Conservation (phyloP, 2,797 vertebrate species). For the Hyperoplus lanceolatus region DNA sequence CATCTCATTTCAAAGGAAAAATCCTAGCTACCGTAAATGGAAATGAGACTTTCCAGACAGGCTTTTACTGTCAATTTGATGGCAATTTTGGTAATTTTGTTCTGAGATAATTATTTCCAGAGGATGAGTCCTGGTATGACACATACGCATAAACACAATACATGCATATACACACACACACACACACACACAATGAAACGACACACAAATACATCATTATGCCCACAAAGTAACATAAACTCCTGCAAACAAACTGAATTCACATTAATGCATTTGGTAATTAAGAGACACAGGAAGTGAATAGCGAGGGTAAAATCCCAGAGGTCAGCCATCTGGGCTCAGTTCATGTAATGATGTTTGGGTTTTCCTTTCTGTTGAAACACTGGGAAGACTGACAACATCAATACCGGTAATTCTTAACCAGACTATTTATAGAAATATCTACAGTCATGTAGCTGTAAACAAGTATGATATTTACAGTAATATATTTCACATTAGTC, state of each 20-base stretch:
- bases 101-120: conserved; percentile 20
- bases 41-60: conserved; percentile 4
- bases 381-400: background rate
- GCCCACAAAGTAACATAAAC: background rate
- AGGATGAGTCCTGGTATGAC: conserved; percentile 8
- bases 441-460: background rate
- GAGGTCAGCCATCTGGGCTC: conserved; percentile 14
- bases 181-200: background rate
- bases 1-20: conserved; percentile 11
- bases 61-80: conserved; percentile 17
- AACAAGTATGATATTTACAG: too few species aligned
- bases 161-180: background rate
- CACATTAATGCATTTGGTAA: background rate
- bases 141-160: conserved; percentile 1
- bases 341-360: background rate
- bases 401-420: conserved; percentile 21
- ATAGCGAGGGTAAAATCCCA: conserved; percentile 30
- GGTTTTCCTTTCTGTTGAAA: conserved; percentile 29
- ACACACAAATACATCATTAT: background rate
- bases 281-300: background rate
- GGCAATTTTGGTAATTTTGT: conserved; percentile 18
- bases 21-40: conserved; percentile 12
- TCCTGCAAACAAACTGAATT: background rate
- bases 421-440: background rate
- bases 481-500: too few species aligned